Base-by-base conservation (phyloP, 2,888 invertebrate genomes). In the Apomyelois bistriatella region DNA sequence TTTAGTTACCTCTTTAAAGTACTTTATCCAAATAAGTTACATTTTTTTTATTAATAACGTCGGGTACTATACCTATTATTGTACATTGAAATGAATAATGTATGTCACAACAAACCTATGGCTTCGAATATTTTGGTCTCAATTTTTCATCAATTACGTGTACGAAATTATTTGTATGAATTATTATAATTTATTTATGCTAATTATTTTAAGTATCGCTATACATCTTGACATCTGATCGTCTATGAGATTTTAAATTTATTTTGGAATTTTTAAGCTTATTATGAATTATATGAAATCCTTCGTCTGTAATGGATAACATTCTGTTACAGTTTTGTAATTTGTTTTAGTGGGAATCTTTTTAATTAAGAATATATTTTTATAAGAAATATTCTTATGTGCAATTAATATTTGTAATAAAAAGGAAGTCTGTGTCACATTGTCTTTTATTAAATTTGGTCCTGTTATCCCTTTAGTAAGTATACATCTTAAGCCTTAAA, bases 391-490 rank as follows among this genome's bases (percentile, higher is more conserved):
- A 76, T 86, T 84, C 83, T 86, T 86, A 87, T 81, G 86, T 90
- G 88, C 85, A 87, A 86, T 85, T 85, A 78, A 82, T 84, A 83
- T 90, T 89, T 90, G 80, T 88, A 90, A 87, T 90, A 88, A 88
- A 82, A 87, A 72, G 64, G 72, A 84, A 77, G 71, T 83, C 74
- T 84, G 75, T 83, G 84, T 87, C 78, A 79, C 32, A 52, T 58
- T 52, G 64, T 58, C 63, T 74, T 74, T 74, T 59, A 64, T 71
- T 16, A 51, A 40, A 10, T 41, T 12, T n/a, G 15, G 0, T 46
- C n/a, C n/a, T n/a, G n/a, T 48, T 13, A 17, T 22, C 22, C 5
- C 22, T 3, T 22, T n/a, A n/a, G 22, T 22, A 22, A 22, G 22
- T 22, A 22, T 22, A 5, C 22, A 22, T 5, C 22, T 22, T 5